These are phyloP conservation scores for Nixonia krombeini DNA, from an alignment of 1,140 invertebrate genomes.

Conservation along the genomic window DNA sequence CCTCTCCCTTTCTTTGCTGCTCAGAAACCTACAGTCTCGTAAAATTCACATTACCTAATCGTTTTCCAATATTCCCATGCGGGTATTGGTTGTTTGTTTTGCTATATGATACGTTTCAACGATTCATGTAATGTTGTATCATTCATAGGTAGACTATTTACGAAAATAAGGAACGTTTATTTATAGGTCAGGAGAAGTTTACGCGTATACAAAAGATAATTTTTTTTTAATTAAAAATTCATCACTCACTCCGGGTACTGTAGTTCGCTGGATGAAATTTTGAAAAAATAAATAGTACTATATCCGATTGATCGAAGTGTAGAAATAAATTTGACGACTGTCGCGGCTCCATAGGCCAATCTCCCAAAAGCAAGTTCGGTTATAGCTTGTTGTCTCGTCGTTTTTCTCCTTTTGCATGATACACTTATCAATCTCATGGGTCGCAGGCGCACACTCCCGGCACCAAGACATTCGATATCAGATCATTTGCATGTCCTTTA, in stretches of 20 bases:
- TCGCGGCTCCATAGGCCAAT: slow-evolving; percentile 30
- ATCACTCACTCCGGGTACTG: no score
- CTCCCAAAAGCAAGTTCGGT: slow-evolving; percentile 41
- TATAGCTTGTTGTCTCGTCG: slow-evolving; percentile 46
- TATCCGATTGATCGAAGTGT: slow-evolving; percentile 25
- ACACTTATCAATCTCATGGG: slow-evolving; percentile 48
- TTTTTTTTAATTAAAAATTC: no score
- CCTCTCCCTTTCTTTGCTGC: slow-evolving; percentile 21
- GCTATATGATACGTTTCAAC: no score
- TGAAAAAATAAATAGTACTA: no score
- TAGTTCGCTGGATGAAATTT: no score
- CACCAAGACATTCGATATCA: slow-evolving; percentile 64
- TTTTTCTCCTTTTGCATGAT: slow-evolving; percentile 34
- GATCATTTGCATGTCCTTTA: slow-evolving; percentile 71
- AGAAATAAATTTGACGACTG: slow-evolving; percentile 35
- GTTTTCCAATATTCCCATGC: not conserved
- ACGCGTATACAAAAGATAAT: no score
- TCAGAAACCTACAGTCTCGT: slow-evolving; percentile 16
- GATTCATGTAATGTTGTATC: no score
- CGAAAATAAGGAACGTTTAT: no score
- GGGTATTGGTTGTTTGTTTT: no score
- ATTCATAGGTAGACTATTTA: no score
- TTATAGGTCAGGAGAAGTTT: no score
- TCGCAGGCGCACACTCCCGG: slow-evolving; percentile 35
- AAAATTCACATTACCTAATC: slow-evolving; percentile 34